Conservation (phyloP, 2,113 vertebrate species). For the Trematocara unimaculatum region DNA sequence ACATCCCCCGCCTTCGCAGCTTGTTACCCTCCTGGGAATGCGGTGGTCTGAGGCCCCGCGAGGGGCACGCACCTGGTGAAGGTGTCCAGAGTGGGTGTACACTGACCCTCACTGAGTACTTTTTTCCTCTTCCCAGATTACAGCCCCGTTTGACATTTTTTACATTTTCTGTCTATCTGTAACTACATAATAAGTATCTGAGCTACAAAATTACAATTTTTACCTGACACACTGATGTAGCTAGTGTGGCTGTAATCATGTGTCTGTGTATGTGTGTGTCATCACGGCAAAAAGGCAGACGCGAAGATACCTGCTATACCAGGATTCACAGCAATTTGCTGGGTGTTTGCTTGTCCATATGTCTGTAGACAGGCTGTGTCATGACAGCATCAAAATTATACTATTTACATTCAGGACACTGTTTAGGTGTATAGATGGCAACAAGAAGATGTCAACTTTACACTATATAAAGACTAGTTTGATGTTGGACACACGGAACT, state of each 20-base stretch:
- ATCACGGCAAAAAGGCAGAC: background rate
- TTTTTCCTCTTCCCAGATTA: background rate
- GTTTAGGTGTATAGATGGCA: background rate
- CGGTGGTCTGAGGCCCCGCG: too few relatives aligned
- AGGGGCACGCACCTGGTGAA: too few relatives aligned
- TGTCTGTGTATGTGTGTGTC: background rate
- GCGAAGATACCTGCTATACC: background rate
- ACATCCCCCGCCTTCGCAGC: too few relatives aligned
- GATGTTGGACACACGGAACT: background rate
- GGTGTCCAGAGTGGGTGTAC: background rate
- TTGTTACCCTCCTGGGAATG: too few relatives aligned
- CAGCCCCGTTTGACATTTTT: background rate
- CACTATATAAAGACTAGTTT: background rate
- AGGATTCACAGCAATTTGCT: background rate
- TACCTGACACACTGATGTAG: background rate
- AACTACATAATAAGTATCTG: background rate
- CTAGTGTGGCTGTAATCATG: background rate
- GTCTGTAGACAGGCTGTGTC: background rate
- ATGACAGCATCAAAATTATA: background rate
- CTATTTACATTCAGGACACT: background rate
- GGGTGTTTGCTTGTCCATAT: background rate
- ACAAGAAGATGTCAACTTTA: too few relatives aligned
- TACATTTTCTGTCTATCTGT: background rate
- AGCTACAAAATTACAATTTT: background rate
- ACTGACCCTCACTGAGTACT: background rate